Evolutionary conservation across 2,888 invertebrate genomes (phyloP), one percentile per base, ranked within the genome.

Genomic region (Apoderus coryli): DNA sequence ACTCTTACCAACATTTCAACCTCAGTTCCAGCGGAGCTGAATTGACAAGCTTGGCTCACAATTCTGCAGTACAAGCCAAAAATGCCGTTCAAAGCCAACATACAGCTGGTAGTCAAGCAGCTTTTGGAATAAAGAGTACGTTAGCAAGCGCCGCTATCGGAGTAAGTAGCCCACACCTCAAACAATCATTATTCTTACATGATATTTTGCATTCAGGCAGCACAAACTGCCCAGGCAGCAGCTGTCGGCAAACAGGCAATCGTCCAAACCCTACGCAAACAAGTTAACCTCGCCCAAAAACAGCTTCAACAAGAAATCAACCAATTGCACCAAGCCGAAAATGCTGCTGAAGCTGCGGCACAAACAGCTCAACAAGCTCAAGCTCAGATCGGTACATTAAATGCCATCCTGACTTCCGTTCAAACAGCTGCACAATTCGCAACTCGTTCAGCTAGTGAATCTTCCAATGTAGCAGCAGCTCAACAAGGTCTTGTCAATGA

Each of bases 51-150:
- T 68, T 73, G 19, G 74, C 73, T 2, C 67, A 71, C 16, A 71
- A 68, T 0, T 77, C 78, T 0, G 78, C 78, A 0, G 70, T 76
- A 44, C 75, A 76, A 50, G 78, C 78, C 5, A 71, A 72, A 44
- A 71, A 70, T 9, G 76, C 76, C 5, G 63, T 68, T 5, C 60
- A 60, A 3, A 76, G 69, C 43, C 79, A 79, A 48, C 71, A 71
- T 14, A 70, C 73, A 1, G 78, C 78, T 1, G 79, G 71, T 1
- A 72, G 72, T 33, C 78, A 78, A 49, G 79, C 78, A 0, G 76
- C 78, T 1, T 78, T 73, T 46, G 69, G 73, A 3, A 77, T 76
- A 1, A 76, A 77, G 56, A 78, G 72, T 44, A 73, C 72, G 0
- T 46, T 78, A 13, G 78, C 78, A 0, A 76, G 76, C 47, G 69